Evolutionary conservation across 2,113 vertebrate species (phyloP), one percentile per base, ranked within the genome.

Genomic region (Polyodon spathula): DNA sequence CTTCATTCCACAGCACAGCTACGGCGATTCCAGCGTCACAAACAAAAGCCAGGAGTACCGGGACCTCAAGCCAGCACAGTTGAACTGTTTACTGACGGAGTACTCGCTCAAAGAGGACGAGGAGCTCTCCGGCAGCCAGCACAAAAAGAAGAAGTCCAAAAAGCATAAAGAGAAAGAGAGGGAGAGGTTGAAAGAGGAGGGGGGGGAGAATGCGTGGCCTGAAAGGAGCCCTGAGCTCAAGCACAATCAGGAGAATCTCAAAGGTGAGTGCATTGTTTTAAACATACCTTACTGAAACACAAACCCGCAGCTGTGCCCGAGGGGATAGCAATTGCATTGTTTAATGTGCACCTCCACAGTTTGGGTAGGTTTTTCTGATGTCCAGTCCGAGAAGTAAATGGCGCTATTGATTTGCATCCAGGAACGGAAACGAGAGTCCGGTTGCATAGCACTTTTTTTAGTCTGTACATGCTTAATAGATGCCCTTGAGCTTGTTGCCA

Each of bases 121-220:
- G 57, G 78, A 71, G 59, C 57, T 81, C 16, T 51, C 63, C 53
- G 82, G 74, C 4, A 65, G 72, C 63, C 81, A 82, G 51, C 82
- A 84, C 63, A 84, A 78, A 65, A 88, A 79, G 78, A 86, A 86
- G 65, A 83, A 70, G 68, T 81, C 83, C 64, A 86, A 86, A 69
- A 87, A 86, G 76, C 83, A 87, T 71, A 90, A 87, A 77, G 86
- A 85, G 54, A 83, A 77, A 56, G 82, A 84, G 17, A 41, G 76
- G 1, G 81, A 84, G 58, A 79, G 71, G 42, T 73, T 85, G 71
- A 88, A 84, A 78, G 62, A 63, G 10, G 64, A 59, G n/a, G n/a
- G n/a, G 55, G 80, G 70, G 1, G 67, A 53, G 17, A 54, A 77
- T 27, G 79, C 80, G 55, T 81, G 88, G 79, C 76, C 81, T 37